These are phyloP conservation scores for Drosophila burlai DNA, from an alignment of 1,140 invertebrate species.

Conservation along the genomic window DNA sequence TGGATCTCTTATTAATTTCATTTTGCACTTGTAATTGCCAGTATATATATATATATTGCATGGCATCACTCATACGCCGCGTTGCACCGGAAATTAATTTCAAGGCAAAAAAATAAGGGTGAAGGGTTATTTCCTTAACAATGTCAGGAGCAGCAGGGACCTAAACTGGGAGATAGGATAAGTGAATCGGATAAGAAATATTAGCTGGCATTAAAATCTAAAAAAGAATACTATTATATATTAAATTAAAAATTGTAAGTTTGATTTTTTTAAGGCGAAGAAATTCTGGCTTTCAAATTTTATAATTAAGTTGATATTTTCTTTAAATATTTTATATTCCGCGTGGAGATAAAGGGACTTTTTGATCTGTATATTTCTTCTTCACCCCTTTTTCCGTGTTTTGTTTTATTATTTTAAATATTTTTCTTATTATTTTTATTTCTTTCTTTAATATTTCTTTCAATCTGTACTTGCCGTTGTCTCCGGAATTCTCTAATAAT, in stretches of 20 bases:
- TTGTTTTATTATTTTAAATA: not conserved
- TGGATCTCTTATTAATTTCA: slow-evolving; percentile 62
- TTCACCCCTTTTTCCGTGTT: too few relatives aligned
- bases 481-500: slow-evolving; percentile 18
- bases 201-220: too few relatives aligned
- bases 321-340: not conserved
- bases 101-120: not conserved
- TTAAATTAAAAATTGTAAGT: not conserved
- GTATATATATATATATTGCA: slow-evolving; percentile 55
- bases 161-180: slow-evolving; percentile 18
- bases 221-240: too few relatives aligned
- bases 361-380: not conserved
- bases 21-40: slow-evolving; percentile 62
- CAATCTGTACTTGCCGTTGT: not conserved
- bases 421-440: not conserved
- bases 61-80: slow-evolving; percentile 70
- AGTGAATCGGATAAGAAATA: not conserved
- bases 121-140: slow-evolving; percentile 18
- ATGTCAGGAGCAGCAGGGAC: slow-evolving; percentile 13
- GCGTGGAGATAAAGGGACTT: not conserved
- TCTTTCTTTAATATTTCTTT: not conserved
- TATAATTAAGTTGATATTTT: not conserved
- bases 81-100: slow-evolving; percentile 71
- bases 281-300: not conserved
- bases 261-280: not conserved